phyloP scores from a whole-genome alignment of 2,113 vertebrate genomes.

The Neolamprologus ventralis region DNA sequence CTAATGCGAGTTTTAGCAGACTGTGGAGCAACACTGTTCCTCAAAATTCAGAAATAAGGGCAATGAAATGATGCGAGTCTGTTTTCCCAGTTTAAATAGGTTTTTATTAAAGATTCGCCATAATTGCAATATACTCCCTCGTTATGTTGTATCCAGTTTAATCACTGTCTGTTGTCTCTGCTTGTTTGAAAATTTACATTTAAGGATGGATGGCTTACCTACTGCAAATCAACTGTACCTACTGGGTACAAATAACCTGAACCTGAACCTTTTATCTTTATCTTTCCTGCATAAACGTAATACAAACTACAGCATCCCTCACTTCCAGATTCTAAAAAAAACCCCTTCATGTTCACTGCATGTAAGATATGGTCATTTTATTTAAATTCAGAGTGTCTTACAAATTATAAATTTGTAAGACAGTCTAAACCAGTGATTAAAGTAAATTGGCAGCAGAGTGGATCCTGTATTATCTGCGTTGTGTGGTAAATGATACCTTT shows the following conservation, averaged over 20 bases:
- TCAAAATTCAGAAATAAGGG: background rate
- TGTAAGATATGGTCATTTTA: background rate
- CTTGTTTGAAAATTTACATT: background rate
- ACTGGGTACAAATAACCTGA: background rate
- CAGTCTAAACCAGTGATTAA: background rate
- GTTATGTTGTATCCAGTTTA: background rate
- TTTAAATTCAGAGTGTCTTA: no score
- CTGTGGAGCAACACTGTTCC: background rate
- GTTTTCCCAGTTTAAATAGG: background rate
- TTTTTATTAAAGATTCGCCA: background rate
- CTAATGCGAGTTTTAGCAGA: no score
- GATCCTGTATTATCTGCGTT: background rate
- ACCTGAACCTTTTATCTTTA: background rate
- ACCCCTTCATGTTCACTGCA: fast-evolving
- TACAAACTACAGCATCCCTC: background rate
- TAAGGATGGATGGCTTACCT: background rate
- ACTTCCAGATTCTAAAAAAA: background rate
- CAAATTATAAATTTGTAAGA: background rate
- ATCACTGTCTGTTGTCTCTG: background rate
- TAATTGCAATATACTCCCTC: background rate
- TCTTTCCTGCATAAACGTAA: background rate
- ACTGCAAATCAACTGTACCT: background rate
- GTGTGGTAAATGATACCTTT: background rate
- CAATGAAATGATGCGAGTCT: background rate
- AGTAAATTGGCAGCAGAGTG: background rate